Evolutionary conservation across 2,888 invertebrate genomes (phyloP).

Genomic region (Leptogaster cylindrica): DNA sequence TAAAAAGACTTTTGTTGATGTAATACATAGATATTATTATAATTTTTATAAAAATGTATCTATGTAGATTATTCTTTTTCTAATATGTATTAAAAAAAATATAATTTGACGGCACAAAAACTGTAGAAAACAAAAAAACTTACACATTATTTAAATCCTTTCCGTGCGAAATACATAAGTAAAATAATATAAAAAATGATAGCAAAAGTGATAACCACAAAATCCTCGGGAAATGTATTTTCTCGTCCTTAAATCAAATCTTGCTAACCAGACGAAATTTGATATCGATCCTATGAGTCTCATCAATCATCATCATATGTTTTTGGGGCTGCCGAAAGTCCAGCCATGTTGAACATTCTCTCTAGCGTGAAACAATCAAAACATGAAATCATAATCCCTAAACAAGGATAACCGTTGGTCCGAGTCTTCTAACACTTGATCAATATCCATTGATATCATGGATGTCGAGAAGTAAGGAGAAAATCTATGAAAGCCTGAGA

Average conservation of each 20-base stretch:
- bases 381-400: slow-evolving; percentile 42
- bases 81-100: too few relatives aligned
- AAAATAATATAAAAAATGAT: too few relatives aligned
- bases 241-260: slow-evolving; percentile 21
- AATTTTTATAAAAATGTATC: too few relatives aligned
- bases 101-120: too few relatives aligned
- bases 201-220: background rate
- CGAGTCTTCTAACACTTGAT: slow-evolving; percentile 39
- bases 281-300: slow-evolving; percentile 39
- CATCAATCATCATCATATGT: slow-evolving; percentile 40
- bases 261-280: slow-evolving; percentile 21
- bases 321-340: slow-evolving; percentile 14
- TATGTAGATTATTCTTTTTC: too few relatives aligned
- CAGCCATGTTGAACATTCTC: slow-evolving; percentile 25
- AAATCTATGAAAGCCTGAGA: slow-evolving; percentile 14
- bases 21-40: too few relatives aligned
- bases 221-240: background rate
- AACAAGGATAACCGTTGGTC: slow-evolving; percentile 41
- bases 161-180: too few relatives aligned
- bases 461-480: slow-evolving; percentile 5
- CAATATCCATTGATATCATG: slow-evolving; percentile 5
- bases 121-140: too few relatives aligned
- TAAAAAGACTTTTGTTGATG: too few relatives aligned
- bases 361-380: slow-evolving; percentile 41
- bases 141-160: too few relatives aligned